Conservation (phyloP, 2,888 invertebrate species). For the Hemicrepidius hirtus region DNA sequence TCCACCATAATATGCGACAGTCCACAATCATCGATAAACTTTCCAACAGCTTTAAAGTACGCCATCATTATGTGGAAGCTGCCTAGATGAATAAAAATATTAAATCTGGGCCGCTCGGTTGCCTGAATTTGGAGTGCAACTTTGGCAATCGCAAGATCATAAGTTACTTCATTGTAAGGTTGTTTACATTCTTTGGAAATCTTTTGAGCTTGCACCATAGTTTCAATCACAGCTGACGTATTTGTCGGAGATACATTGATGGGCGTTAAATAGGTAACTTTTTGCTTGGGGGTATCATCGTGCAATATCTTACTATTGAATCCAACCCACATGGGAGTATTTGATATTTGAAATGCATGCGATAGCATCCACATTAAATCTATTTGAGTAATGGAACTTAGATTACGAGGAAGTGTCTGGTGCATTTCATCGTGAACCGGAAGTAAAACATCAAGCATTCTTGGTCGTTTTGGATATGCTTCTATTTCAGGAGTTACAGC, state of each 20-base stretch:
- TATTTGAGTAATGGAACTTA: neutral
- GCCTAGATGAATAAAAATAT: constrained; percentile 64
- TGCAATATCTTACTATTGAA: constrained; percentile 57
- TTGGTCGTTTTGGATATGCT: constrained; percentile 18
- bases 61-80: constrained; percentile 62
- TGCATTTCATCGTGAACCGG: neutral
- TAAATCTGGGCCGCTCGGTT: constrained; percentile 58
- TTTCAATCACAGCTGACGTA: constrained; percentile 57
- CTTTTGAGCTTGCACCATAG: constrained; percentile 57
- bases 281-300: constrained; percentile 57
- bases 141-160: constrained; percentile 64
- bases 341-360: constrained; percentile 51
- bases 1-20: constrained; percentile 57
- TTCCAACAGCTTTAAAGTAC: constrained; percentile 61
- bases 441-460: neutral
- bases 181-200: constrained; percentile 57
- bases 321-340: constrained; percentile 65
- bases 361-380: constrained; percentile 16
- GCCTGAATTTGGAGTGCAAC: constrained; percentile 60
- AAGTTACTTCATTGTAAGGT: constrained; percentile 59
- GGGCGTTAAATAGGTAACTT: constrained; percentile 60
- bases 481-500: neutral
- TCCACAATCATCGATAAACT: too few relatives aligned
- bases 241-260: constrained; percentile 63
- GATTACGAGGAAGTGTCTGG: neutral